Base-by-base conservation (phyloP, 2,888 invertebrate genomes). In the Myopa testacea region DNA sequence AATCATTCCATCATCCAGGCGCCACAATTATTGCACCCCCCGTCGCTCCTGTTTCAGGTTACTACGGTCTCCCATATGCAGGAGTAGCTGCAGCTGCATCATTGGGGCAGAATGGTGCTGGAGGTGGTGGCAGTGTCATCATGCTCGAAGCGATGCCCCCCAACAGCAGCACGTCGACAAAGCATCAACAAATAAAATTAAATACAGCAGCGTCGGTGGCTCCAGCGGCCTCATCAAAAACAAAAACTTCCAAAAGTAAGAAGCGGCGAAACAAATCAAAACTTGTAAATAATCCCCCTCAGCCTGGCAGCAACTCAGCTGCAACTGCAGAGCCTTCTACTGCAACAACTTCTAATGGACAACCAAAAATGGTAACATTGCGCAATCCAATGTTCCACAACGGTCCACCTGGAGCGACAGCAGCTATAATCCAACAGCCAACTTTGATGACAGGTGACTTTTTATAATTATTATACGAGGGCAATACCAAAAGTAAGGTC, bases 331-430 rank as follows among this genome's bases (percentile, higher is more conserved):
- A 65, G 6, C 38, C 55, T 38, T 72, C 81, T 0, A 74, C 82
- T 0, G 87, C 88, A 4, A 62, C 8, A 52, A 73, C 34, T 65
- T 38, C 58, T 34, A 74, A 65, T 55, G 78, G 76, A 0, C 83
- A 82, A 60, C 90, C 92, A 77, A 93, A 93, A 81, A 95, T 95
- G 92, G 94, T 95, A 71, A 95, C 95, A 0, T 90, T 95, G 5
- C 91, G 94, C 26, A 95, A 95, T 89, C 95, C 95, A 0, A 94
- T 95, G 90, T 95, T 95, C 16, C 86, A 89, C 70, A 90, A 19
- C 72, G 81, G 81, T n/a, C 68, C 80, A 38, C 60, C 81, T 45
- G 76, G 79, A 12, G 80, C 81, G 45, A 75, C 82, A 58, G 81
- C 86, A 62, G 77, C 80, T 63, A 65, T 80, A 45, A 81, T 85